Evolutionary conservation across 2,113 vertebrate genomes (phyloP), one percentile per base, ranked within the genome.

Genomic region (Rhineura floridana): DNA sequence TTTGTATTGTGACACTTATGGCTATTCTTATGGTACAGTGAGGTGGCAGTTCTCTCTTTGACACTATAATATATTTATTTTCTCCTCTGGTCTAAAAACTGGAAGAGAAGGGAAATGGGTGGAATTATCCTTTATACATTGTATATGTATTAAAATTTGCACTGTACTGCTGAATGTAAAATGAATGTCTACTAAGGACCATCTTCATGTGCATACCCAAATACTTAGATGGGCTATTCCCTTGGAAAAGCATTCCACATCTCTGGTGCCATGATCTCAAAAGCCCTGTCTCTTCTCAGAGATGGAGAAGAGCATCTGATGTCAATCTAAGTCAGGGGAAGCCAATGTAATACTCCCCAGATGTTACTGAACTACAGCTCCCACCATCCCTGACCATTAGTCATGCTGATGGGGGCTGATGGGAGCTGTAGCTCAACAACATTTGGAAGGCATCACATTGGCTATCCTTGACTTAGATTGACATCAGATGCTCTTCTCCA

Each of bases 1-100:
- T 89, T 90, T 87, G 82, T 69, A 46, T 93, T 94, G 86, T 87
- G 78, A 92, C 94, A 95, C 82, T 91, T 88, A 91, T 0, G 70
- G 89, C 42, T 73, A 2, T 88, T 95, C 82, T 90, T 89, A 86
- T 86, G 79, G 86, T 88, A 93, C 88, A 87, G 48, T 67, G 82
- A 93, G 52, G n/a, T 86, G 50, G 39, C 33, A 48, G 36, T 86
- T 92, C 84, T 88, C 48, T 33, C 80, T 83, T 55, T 30, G 67
- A 42, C 0, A 12, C n/a, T 33, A 72, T 81, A 62, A 67, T 36
- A 90, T 94, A 86, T 94, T 81, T 77, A 83, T 91, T 84, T 91
- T 91, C 87, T 88, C 89, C 76, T 48, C 90, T 88, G 77, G 52
- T 89, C 28, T 65, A 89, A 82, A 75, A 42, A 17, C 3, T n/a